Conservation (phyloP, 2,888 invertebrate genomes). For the Microchrysa polita region DNA sequence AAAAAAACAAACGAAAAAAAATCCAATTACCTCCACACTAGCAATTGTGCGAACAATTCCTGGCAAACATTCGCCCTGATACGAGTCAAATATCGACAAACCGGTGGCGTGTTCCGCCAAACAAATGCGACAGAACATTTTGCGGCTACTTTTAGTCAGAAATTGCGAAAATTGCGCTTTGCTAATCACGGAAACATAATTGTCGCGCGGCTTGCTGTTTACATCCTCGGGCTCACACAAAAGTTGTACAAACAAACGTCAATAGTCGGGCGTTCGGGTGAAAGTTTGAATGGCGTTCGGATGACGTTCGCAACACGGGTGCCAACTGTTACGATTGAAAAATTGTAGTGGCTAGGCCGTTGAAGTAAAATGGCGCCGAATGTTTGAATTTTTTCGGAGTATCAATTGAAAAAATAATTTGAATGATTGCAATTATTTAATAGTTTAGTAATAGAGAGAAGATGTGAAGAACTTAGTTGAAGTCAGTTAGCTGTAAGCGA, state of each 20-base stretch:
- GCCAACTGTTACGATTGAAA: slow-evolving; percentile 12
- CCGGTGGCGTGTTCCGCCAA: slow-evolving; percentile 32
- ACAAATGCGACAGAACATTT: slow-evolving; percentile 45
- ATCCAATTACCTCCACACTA: slow-evolving; percentile 38
- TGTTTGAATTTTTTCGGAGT: too few relatives aligned
- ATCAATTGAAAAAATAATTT: too few relatives aligned
- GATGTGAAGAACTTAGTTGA: too few relatives aligned
- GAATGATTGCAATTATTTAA: too few relatives aligned
- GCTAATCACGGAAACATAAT: neutral
- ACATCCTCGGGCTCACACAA: slow-evolving; percentile 3
- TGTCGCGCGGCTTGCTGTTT: neutral
- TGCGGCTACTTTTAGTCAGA: slow-evolving; percentile 9
- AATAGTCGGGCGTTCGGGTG: neutral
- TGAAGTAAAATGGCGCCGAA: too few relatives aligned
- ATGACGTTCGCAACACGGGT: neutral
- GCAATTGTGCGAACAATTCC: slow-evolving; percentile 36
- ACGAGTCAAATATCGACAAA: slow-evolving; percentile 44
- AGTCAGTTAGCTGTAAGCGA: too few relatives aligned
- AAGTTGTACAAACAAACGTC: neutral
- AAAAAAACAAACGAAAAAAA: too few relatives aligned
- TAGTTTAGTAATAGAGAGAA: too few relatives aligned
- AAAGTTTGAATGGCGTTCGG: slow-evolving; percentile 13
- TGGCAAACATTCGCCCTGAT: slow-evolving; percentile 40
- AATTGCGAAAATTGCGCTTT: neutral
- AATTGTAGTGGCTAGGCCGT: neutral